These are phyloP conservation scores for Crocuta crocuta DNA, from an alignment of 2,113 vertebrate species.

Conservation along the genomic window DNA sequence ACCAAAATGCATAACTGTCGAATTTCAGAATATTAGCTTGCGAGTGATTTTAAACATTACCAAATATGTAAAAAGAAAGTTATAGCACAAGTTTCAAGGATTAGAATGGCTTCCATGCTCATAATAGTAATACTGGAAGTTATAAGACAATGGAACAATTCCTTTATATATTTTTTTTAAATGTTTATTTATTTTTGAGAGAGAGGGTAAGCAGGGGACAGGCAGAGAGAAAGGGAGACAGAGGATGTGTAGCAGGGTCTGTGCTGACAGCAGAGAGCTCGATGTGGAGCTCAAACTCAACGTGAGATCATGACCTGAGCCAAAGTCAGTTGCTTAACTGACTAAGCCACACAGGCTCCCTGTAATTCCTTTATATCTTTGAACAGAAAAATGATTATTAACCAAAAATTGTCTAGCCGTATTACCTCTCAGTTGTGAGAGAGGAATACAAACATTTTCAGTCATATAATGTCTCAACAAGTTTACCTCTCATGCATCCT, in stretches of 20 bases:
- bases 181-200: too few relatives aligned
- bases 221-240: too few relatives aligned
- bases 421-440: not conserved
- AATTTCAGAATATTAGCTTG: constrained; percentile 18
- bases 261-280: too few relatives aligned
- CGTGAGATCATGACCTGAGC: too few relatives aligned
- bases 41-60: constrained; percentile 10
- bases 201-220: too few relatives aligned
- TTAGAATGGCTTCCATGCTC: not conserved
- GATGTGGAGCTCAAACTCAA: too few relatives aligned
- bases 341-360: too few relatives aligned
- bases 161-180: not conserved
- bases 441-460: constrained; percentile 43
- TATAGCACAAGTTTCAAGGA: not conserved
- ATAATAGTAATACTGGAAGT: not conserved
- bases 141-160: not conserved
- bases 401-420: not conserved
- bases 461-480: not conserved
- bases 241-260: too few relatives aligned
- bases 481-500: not conserved
- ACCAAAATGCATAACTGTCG: not conserved
- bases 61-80: not conserved
- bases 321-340: too few relatives aligned
- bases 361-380: not conserved
- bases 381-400: not conserved